Percentiles rank a stretch among this genome's conserved stretches.
These are phyloP conservation scores for Musca domestica DNA, from an alignment of 1,140 invertebrate genomes.

Conservation along the genomic window DNA sequence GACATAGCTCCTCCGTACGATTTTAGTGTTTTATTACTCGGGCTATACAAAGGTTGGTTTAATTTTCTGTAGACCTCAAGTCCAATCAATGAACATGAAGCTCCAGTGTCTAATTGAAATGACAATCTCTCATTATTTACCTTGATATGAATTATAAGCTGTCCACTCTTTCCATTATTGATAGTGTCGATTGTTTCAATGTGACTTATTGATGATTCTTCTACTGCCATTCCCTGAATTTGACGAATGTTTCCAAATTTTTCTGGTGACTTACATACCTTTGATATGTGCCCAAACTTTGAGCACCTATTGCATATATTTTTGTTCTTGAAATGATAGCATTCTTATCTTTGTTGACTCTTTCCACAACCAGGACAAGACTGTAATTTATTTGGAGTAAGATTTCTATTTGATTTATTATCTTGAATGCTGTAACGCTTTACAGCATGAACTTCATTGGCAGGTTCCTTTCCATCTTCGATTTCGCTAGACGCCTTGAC, in stretches of 20 bases:
- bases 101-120: slow-evolving; percentile 2
- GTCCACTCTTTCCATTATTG: too few species aligned
- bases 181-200: too few species aligned
- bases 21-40: neutral
- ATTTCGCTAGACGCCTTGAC: neutral
- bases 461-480: neutral
- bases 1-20: neutral
- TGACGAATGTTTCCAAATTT: too few species aligned
- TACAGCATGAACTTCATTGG: neutral
- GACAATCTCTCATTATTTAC: neutral
- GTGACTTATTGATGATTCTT: too few species aligned
- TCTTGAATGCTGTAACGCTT: neutral
- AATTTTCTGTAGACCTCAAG: neutral
- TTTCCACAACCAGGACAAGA: neutral
- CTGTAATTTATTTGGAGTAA: neutral
- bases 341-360: neutral
- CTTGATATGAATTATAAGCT: neutral
- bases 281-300: neutral
- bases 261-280: too few species aligned
- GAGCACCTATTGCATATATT: neutral
- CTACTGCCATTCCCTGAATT: too few species aligned
- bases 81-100: neutral
- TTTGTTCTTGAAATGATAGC: neutral
- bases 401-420: neutral
- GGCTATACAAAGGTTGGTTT: neutral